A percentile compares a stretch with the other conserved stretches of the same genome.
Evolutionary conservation across 1,140 invertebrate species (phyloP).

Genomic region (Proales similis): DNA sequence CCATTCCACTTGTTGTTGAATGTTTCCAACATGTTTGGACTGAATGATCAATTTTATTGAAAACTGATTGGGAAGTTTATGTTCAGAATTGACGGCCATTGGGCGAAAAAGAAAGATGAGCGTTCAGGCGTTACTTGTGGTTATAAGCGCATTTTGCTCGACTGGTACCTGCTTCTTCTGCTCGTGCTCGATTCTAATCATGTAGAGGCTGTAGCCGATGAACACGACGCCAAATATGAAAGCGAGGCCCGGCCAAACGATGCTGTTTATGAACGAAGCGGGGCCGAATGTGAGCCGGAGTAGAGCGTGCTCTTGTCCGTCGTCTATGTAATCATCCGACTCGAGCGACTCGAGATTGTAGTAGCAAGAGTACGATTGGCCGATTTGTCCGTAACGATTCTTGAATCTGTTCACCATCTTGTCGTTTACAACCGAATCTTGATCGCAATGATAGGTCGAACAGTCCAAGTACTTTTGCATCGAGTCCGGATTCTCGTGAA

Average conservation of each 20-base stretch:
- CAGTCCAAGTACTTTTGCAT: conserved; percentile 12
- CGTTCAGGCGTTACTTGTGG: no score
- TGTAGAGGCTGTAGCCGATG: no score
- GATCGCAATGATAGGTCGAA: conserved; percentile 36
- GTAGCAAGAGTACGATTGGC: background rate
- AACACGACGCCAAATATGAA: no score
- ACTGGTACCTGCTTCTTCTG: no score
- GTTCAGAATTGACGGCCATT: no score
- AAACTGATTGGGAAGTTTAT: no score
- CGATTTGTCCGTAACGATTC: conserved; percentile 11
- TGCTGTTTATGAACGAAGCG: conserved; percentile 28
- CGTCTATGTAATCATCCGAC: conserved; percentile 27
- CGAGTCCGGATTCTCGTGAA: conserved; percentile 26
- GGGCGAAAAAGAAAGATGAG: no score
- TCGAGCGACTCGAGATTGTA: conserved; percentile 23
- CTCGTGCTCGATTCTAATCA: no score
- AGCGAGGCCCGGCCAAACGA: conserved; percentile 18
- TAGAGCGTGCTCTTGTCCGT: conserved; percentile 36
- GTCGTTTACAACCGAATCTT: conserved; percentile 28
- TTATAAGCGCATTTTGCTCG: no score
- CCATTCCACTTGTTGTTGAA: background rate
- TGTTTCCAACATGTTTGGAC: background rate
- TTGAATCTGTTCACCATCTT: conserved; percentile 25
- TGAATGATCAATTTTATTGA: no score
- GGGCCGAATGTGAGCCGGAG: conserved; percentile 4